A percentile compares a stretch with the other conserved stretches of the same genome.
Evolutionary conservation across 2,888 invertebrate genomes (phyloP).

Genomic region (Byasa hedistus): DNA sequence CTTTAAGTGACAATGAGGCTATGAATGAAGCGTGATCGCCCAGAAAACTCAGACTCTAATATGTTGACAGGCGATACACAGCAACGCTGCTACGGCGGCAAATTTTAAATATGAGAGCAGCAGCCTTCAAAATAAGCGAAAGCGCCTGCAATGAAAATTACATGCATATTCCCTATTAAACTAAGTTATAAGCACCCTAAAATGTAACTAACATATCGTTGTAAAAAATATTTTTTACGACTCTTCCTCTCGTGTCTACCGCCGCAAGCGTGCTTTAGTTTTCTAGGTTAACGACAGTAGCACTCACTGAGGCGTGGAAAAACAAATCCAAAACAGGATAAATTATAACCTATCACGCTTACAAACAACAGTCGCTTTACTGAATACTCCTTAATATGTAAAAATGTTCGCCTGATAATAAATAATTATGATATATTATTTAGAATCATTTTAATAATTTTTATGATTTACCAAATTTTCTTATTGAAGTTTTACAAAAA

Average conservation of each 20-base stretch:
- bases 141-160: background rate
- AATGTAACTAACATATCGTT: slow-evolving; percentile 1
- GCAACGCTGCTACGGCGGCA: too few species aligned
- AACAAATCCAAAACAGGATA: slow-evolving; percentile 23
- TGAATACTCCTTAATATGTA: background rate
- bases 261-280: slow-evolving; percentile 16
- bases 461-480: too few species aligned
- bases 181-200: background rate
- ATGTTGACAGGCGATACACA: too few species aligned
- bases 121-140: too few species aligned
- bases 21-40: too few species aligned
- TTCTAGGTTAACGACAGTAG: slow-evolving; percentile 29
- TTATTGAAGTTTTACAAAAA: background rate
- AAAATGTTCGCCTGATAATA: background rate
- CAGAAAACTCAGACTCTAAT: too few species aligned
- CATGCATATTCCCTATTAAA: background rate
- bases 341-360: slow-evolving; percentile 3
- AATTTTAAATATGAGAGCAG: too few species aligned
- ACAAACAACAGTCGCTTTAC: background rate
- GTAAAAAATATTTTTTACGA: slow-evolving; percentile 18
- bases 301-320: slow-evolving; percentile 22
- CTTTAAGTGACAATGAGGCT: too few species aligned
- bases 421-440: too few species aligned
- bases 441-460: too few species aligned
- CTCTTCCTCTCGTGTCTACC: slow-evolving; percentile 17